phyloP scores from a whole-genome alignment of 1,140 invertebrate genomes.

The Parasteatoda tepidariorum region DNA sequence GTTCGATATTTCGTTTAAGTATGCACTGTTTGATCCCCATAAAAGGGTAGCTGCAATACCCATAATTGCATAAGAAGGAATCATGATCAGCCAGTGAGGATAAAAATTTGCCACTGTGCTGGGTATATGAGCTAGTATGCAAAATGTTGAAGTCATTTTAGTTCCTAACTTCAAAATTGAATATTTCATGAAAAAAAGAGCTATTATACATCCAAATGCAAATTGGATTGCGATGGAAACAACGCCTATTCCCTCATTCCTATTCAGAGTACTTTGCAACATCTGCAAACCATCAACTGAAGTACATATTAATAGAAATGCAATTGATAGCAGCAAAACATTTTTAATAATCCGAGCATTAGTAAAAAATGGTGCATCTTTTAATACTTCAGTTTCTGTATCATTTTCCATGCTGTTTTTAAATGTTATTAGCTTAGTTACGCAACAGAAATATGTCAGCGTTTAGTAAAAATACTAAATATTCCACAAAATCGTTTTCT shows the following conservation, averaged over 20 bases:
- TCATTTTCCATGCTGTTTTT: too few relatives aligned
- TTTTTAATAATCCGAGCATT: not conserved
- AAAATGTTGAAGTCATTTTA: not conserved
- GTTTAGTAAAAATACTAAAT: too few relatives aligned
- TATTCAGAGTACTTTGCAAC: constrained; percentile 59
- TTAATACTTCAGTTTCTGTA: too few relatives aligned
- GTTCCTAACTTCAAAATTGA: not conserved
- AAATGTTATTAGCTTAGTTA: too few relatives aligned
- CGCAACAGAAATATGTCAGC: too few relatives aligned
- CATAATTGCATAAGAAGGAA: not conserved
- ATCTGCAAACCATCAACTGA: constrained; percentile 26
- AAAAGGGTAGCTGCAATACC: not conserved
- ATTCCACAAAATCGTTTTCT: too few relatives aligned
- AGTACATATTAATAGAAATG: not conserved
- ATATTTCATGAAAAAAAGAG: not conserved
- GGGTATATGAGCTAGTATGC: not conserved
- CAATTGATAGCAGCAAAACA: not conserved
- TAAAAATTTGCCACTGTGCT: constrained; percentile 9
- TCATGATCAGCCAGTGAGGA: not conserved
- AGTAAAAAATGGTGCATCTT: too few relatives aligned
- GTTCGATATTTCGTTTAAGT: not conserved
- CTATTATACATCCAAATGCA: constrained; percentile 62
- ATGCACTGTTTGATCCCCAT: not conserved
- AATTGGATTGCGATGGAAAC: constrained; percentile 65
- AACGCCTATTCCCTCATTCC: constrained; percentile 49